A percentile compares a stretch with the other conserved stretches of the same genome.
These are phyloP conservation scores for Ormyrus nitidulus DNA, from an alignment of 2,888 invertebrate genomes.

Conservation along the genomic window DNA sequence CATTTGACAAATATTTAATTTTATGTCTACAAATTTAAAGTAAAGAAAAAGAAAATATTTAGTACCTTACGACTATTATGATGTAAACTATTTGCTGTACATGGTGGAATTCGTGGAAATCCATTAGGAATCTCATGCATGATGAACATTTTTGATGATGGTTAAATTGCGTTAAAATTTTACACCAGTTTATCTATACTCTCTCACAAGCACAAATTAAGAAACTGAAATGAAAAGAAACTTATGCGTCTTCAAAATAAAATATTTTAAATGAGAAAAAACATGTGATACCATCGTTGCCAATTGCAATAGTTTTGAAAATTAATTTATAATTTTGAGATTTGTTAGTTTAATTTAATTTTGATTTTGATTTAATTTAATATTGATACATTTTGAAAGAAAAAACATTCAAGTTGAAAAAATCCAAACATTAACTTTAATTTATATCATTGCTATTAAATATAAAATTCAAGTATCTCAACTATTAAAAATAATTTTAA, in stretches of 20 bases:
- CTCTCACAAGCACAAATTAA: constrained; percentile 38
- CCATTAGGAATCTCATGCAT: constrained; percentile 42
- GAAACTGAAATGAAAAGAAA: constrained; percentile 54
- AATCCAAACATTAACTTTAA: too few species aligned
- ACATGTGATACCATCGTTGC: constrained; percentile 6
- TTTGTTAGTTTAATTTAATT: too few species aligned
- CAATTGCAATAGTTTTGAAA: too few species aligned
- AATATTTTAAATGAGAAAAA: background rate
- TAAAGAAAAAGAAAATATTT: too few species aligned
- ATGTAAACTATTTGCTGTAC: constrained; percentile 10
- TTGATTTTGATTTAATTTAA: too few species aligned
- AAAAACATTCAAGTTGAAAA: too few species aligned
- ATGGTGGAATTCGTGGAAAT: constrained; percentile 22
- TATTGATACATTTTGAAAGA: too few species aligned
- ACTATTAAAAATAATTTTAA: too few species aligned
- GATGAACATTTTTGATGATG: constrained; percentile 47
- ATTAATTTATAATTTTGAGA: too few species aligned
- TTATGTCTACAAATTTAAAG: too few species aligned
- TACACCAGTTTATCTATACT: constrained; percentile 38
- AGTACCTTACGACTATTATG: constrained; percentile 49
- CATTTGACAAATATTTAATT: constrained; percentile 3
- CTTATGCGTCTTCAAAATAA: constrained; percentile 1
- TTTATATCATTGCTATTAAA: too few species aligned
- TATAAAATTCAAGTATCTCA: too few species aligned
- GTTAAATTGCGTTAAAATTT: constrained; percentile 14